Base-by-base conservation (phyloP, 2,888 invertebrate species). In the Boloria selene region DNA sequence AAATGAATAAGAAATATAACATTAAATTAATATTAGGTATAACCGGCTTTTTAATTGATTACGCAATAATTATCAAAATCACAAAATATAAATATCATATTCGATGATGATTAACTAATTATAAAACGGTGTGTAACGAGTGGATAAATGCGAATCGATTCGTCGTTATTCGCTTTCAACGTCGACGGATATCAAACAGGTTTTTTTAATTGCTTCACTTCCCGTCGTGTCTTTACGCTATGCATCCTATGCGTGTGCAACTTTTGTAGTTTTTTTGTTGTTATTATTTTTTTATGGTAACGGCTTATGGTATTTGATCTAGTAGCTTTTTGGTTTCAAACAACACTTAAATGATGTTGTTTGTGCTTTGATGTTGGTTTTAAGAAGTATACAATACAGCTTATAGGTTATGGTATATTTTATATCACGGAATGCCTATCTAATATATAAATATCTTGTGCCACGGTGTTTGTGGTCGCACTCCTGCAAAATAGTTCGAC, bases 141-240 rank as follows among this genome's bases (percentile, higher is more conserved):
- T 44, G 55, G 63, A 55, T 66, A 42, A 62, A 54, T 51, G 62
- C 51, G 44, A 62, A 68, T 63, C 60, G 64, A 67, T 58, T 65
- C 55, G 53, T 68, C 65, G 47, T 38, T 49, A 49, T n/a, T 16
- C 47, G 58, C 68, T 68, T 68, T 64, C 69, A 70, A 65, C 61
- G 54, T 54, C 67, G 70, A 52, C 70, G 74, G 74, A 74, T 72
- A 71, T 68, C 64, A 65, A 71, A 74, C 73, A 63, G 66, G 74
- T 74, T 74, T 65, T 67, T 70, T 67, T 67, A 72, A 70, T 71
- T 67, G 67, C 51, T 67, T 67, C 65, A 70, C 69, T 73, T 74
- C 74, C 73, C 68, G 72, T 72, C 58, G 26, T 62, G 68, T 60
- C 55, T 61, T 13, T 59, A 56, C 47, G 49, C 59, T 18, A 65